Evolutionary conservation across 2,113 vertebrate species (phyloP).

Genomic region (Fukomys damarensis): DNA sequence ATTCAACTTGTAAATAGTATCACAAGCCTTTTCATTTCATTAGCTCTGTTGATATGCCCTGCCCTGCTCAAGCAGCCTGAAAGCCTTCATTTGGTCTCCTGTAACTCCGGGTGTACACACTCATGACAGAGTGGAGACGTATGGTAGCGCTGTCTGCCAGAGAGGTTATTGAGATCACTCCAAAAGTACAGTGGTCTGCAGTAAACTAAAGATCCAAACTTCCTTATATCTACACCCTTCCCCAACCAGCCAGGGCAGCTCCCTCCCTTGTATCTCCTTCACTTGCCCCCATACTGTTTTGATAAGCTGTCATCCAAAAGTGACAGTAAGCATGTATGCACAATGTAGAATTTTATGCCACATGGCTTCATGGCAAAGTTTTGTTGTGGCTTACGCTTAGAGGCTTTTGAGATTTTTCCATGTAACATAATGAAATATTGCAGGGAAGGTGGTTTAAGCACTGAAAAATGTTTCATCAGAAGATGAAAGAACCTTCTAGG

Average conservation of each 20-base stretch:
- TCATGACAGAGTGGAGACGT: background rate
- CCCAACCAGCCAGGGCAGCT: background rate
- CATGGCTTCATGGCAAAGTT: background rate
- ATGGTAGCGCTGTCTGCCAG: background rate
- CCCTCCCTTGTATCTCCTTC: background rate
- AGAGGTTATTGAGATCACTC: background rate
- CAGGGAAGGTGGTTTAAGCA: background rate
- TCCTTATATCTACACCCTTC: background rate
- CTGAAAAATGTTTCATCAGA: background rate
- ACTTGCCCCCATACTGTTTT: background rate
- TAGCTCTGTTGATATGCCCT: background rate
- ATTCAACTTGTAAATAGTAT: constrained; percentile 9
- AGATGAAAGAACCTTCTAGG: background rate
- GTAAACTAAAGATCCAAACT: background rate
- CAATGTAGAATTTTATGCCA: background rate
- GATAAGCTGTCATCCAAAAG: background rate
- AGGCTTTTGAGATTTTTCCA: background rate
- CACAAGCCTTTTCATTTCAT: background rate
- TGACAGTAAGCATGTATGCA: background rate
- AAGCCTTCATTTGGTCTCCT: background rate
- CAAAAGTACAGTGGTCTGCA: background rate
- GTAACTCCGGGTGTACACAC: background rate
- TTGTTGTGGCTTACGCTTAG: background rate
- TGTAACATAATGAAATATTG: background rate
- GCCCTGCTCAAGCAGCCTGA: background rate